Evolutionary conservation across 2,113 vertebrate genomes (phyloP).

Genomic region (Ovis canadensis): DNA sequence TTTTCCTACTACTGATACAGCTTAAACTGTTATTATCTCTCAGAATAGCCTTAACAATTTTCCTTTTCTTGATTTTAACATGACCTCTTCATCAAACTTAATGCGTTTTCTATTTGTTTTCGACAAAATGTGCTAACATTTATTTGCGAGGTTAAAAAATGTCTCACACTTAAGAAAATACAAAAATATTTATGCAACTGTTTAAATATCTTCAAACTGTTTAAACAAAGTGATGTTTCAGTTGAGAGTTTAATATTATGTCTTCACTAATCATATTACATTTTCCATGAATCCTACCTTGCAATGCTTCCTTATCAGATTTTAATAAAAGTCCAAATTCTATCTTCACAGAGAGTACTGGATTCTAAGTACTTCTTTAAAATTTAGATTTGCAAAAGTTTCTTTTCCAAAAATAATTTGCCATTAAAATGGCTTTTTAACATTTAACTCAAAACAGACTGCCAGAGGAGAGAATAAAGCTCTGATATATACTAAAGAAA

Average conservation of each 20-base stretch:
- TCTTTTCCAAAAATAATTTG: neutral
- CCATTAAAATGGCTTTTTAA: neutral
- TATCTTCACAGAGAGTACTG: neutral
- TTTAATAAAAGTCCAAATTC: neutral
- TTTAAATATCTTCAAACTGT: neutral
- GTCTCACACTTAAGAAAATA: neutral
- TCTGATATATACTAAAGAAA: neutral
- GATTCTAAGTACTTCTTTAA: neutral
- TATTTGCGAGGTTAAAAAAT: neutral
- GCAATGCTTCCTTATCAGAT: neutral
- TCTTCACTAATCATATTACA: neutral
- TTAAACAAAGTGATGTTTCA: neutral
- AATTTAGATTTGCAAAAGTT: neutral
- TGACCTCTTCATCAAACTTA: constrained; percentile 42
- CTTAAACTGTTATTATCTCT: neutral
- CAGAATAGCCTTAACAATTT: neutral
- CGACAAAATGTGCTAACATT: neutral
- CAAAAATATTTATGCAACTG: neutral
- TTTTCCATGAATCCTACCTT: neutral
- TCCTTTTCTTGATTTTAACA: neutral
- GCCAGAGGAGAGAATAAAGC: neutral
- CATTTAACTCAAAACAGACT: neutral
- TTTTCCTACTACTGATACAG: neutral
- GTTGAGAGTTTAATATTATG: rapidly evolving
- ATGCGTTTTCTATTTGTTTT: constrained; percentile 25